These are phyloP conservation scores for Xestia sexstrigata DNA, from an alignment of 2,888 invertebrate genomes.

Conservation along the genomic window DNA sequence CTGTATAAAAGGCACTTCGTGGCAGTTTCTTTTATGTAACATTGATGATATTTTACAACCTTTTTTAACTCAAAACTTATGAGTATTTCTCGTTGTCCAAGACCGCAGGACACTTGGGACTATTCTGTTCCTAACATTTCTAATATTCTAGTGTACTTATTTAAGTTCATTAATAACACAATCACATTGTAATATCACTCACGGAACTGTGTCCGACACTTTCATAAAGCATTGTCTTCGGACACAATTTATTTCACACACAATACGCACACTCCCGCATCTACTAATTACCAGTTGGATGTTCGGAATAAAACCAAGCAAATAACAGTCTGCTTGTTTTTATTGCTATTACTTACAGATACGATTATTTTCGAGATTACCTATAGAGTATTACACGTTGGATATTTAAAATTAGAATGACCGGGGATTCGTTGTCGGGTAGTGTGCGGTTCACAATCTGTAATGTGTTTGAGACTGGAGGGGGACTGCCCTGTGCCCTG, in stretches of 20 bases:
- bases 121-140: slow-evolving; percentile 73
- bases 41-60: slow-evolving; percentile 81
- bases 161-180: slow-evolving; percentile 86
- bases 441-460: slow-evolving; percentile 73
- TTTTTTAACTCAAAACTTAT: slow-evolving; percentile 81
- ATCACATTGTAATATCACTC: slow-evolving; percentile 90
- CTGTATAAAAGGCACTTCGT: slow-evolving; percentile 89
- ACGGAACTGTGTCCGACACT: slow-evolving; percentile 84
- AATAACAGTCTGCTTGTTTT: slow-evolving; percentile 79
- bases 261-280: slow-evolving; percentile 78
- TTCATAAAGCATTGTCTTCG: slow-evolving; percentile 79
- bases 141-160: slow-evolving; percentile 87
- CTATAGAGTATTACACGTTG: slow-evolving; percentile 65
- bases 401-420: slow-evolving; percentile 57
- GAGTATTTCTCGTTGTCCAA: slow-evolving; percentile 82
- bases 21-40: slow-evolving; percentile 87
- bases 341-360: slow-evolving; percentile 70
- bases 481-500: slow-evolving; percentile 58
- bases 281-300: slow-evolving; percentile 78
- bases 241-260: slow-evolving; percentile 82
- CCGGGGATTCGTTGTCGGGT: slow-evolving; percentile 62
- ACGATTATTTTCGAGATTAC: slow-evolving; percentile 54
- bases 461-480: slow-evolving; percentile 71
- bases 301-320: slow-evolving; percentile 81
- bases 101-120: slow-evolving; percentile 62